phyloP scores from a whole-genome alignment of 2,888 invertebrate species.

The Erebia epiphron region DNA sequence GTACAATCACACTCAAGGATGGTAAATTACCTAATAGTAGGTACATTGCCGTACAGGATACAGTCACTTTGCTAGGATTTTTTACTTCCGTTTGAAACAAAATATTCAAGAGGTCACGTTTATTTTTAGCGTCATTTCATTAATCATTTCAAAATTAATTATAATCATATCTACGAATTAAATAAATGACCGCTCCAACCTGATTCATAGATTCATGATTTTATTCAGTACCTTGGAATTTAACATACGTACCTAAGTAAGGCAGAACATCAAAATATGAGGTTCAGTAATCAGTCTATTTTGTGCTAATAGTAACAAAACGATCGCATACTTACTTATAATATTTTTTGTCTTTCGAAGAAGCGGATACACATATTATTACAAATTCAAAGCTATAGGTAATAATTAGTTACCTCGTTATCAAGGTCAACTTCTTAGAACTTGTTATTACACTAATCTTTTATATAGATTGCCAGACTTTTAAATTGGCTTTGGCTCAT shows the following conservation, averaged over 20 bases:
- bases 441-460: background rate
- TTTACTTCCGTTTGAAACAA: slow-evolving; percentile 34
- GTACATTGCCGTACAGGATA: slow-evolving; percentile 29
- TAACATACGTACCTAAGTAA: background rate
- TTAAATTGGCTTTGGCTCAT: too few relatives aligned
- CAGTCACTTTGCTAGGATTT: slow-evolving; percentile 27
- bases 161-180: background rate
- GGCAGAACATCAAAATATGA: background rate
- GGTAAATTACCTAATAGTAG: slow-evolving; percentile 6
- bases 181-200: background rate
- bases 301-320: background rate
- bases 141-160: background rate
- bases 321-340: background rate
- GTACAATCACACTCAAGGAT: slow-evolving; percentile 3
- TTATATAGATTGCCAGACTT: background rate
- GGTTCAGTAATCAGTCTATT: background rate
- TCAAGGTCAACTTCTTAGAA: slow-evolving; percentile 32
- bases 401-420: slow-evolving; percentile 21
- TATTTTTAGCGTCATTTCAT: slow-evolving; percentile 13
- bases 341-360: slow-evolving; percentile 6
- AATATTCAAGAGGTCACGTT: slow-evolving; percentile 29
- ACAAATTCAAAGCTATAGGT: background rate
- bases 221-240: too few relatives aligned
- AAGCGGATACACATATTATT: background rate
- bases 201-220: too few relatives aligned